Conservation (phyloP, 2,888 invertebrate species). For the Lomographa bimaculata region DNA sequence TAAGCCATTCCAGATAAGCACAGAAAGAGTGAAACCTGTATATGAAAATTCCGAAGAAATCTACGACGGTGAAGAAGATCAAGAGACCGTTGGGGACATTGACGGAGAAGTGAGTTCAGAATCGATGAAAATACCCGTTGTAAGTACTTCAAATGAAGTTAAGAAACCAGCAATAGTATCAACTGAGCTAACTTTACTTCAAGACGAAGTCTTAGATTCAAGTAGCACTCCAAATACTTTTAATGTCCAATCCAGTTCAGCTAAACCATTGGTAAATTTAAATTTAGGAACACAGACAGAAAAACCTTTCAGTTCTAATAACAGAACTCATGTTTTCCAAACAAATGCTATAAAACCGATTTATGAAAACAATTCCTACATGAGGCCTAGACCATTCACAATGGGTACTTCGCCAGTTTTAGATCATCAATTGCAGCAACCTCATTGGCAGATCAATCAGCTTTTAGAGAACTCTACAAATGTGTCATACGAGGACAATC, state of each 20-base stretch:
- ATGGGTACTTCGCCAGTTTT: conserved; percentile 56
- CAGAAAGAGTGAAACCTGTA: conserved; percentile 55
- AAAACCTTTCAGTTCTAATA: conserved; percentile 67
- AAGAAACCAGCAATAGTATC: conserved; percentile 41
- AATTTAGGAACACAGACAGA: conserved; percentile 77
- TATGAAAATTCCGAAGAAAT: conserved; percentile 75
- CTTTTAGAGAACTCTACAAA: conserved; percentile 69
- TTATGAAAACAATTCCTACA: conserved; percentile 51
- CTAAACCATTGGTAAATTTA: conserved; percentile 47
- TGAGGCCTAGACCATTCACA: conserved; percentile 74
- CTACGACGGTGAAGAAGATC: conserved; percentile 69
- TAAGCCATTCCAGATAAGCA: conserved; percentile 37
- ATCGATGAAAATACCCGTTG: conserved; percentile 74
- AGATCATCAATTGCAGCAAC: conserved; percentile 75
- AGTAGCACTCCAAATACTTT: conserved; percentile 6
- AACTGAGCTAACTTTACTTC: conserved; percentile 49
- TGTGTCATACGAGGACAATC: conserved; percentile 66
- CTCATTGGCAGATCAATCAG: conserved; percentile 79
- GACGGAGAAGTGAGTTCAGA: conserved; percentile 75
- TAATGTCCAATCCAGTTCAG: conserved; percentile 31
- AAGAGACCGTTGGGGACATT: conserved; percentile 61
- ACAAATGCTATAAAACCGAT: conserved; percentile 68
- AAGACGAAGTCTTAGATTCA: conserved; percentile 51
- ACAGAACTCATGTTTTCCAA: conserved; percentile 56
- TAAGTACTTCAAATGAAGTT: conserved; percentile 63